Evolutionary conservation across 2,113 vertebrate genomes (phyloP).

Genomic region (Scartelaos histophorus): DNA sequence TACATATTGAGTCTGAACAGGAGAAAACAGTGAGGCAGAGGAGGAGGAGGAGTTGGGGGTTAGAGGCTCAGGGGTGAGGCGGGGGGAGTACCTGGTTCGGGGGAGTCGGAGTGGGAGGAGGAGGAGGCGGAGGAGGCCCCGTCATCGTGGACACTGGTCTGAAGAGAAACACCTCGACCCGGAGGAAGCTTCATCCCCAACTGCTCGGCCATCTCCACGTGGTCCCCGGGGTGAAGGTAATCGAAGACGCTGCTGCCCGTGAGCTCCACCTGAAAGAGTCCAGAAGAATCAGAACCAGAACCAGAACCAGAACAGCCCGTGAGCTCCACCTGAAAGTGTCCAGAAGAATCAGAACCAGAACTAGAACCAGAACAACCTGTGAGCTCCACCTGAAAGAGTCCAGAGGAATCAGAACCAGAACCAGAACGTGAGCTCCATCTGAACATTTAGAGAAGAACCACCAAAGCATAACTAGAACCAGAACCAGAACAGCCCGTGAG

Average conservation of each 20-base stretch:
- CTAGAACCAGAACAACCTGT: not conserved
- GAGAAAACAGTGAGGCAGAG: too few species aligned
- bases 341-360: not conserved
- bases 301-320: not conserved
- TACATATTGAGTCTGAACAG: too few species aligned
- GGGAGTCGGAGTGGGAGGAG: conserved; percentile 95
- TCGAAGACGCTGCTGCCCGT: conserved; percentile 98
- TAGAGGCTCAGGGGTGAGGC: too few species aligned
- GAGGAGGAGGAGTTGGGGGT: too few species aligned
- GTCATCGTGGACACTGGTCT: conserved; percentile 88
- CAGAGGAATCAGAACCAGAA: too few species aligned
- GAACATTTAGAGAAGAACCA: too few species aligned
- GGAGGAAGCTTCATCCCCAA: conserved; percentile 98
- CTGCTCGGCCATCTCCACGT: conserved; percentile 98
- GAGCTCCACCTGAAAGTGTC: too few species aligned
- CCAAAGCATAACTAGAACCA: not conserved
- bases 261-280: conserved; percentile 88
- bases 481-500: too few species aligned
- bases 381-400: too few species aligned
- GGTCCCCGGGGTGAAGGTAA: conserved; percentile 97
- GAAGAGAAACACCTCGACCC: conserved; percentile 86
- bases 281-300: not conserved
- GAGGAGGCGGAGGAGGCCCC: conserved; percentile 95
- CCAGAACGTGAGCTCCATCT: too few species aligned
- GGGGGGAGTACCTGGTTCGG: conserved; percentile 88